Percentiles rank a stretch among this genome's conserved stretches.
These are phyloP conservation scores for Epicauta chinensis DNA, from an alignment of 1,140 invertebrate genomes.

Conservation along the genomic window DNA sequence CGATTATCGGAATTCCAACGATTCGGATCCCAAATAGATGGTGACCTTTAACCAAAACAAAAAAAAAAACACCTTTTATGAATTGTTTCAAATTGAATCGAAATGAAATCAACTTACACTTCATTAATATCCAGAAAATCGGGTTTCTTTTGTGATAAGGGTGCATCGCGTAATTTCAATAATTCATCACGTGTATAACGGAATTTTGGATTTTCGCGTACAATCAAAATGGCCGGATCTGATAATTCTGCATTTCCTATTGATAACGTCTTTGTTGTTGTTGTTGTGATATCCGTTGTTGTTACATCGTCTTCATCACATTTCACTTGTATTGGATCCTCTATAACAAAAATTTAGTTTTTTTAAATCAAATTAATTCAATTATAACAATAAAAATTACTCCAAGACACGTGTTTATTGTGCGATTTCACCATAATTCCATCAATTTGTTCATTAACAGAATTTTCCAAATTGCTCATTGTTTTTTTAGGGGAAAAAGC, in stretches of 20 bases:
- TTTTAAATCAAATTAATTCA: slow-evolving; percentile 2
- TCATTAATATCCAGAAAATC: slow-evolving; percentile 29
- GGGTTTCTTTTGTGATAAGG: slow-evolving; percentile 55
- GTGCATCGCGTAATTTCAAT: slow-evolving; percentile 64
- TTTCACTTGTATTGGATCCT: too few relatives aligned
- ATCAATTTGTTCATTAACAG: too few relatives aligned
- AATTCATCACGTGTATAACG: slow-evolving; percentile 58
- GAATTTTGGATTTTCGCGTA: slow-evolving; percentile 20
- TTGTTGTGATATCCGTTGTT: slow-evolving; percentile 31
- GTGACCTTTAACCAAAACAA: slow-evolving; percentile 39
- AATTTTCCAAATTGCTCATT: too few relatives aligned
- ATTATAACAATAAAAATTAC: slow-evolving; percentile 2
- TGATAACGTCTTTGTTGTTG: slow-evolving; percentile 19
- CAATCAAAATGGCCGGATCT: slow-evolving; percentile 36
- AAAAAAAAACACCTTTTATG: too few relatives aligned
- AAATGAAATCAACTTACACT: slow-evolving; percentile 26
- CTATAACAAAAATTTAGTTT: too few relatives aligned
- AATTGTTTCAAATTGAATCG: background rate
- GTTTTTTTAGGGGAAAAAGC: too few relatives aligned
- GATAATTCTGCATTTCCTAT: slow-evolving; percentile 22
- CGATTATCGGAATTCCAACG: slow-evolving; percentile 49
- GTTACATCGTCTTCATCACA: too few relatives aligned
- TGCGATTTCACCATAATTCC: too few relatives aligned
- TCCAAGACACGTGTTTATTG: slow-evolving; percentile 5
- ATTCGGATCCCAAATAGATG: slow-evolving; percentile 56